A percentile compares a stretch with the other conserved stretches of the same genome.
These are phyloP conservation scores for Gallinago nigripennis DNA, from an alignment of 2,797 vertebrate genomes.

Conservation along the genomic window DNA sequence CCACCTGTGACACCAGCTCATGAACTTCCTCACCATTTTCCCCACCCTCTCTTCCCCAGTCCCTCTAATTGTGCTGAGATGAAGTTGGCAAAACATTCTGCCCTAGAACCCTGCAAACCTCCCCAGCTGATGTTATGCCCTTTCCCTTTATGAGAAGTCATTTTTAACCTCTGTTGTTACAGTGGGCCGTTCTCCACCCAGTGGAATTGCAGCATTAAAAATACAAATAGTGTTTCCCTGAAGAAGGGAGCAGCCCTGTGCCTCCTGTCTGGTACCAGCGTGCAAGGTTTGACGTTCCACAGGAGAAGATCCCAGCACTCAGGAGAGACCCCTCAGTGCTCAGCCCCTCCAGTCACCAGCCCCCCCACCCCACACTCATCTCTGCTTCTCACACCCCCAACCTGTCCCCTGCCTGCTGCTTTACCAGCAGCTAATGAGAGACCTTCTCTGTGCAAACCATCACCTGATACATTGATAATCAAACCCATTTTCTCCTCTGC, in stretches of 20 bases:
- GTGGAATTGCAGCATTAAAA: neutral
- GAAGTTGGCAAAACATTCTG: neutral
- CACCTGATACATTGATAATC: fast-evolving
- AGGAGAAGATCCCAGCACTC: too few species aligned
- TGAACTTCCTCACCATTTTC: neutral
- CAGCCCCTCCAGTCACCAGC: too few species aligned
- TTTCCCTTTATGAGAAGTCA: fast-evolving
- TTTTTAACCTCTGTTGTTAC: neutral
- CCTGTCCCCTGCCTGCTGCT: neutral
- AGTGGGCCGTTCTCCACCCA: neutral
- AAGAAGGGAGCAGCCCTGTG: too few species aligned
- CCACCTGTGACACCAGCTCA: neutral
- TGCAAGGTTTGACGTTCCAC: fast-evolving
- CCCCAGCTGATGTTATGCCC: neutral
- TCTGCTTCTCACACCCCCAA: neutral
- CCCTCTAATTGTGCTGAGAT: neutral
- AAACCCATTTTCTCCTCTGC: neutral
- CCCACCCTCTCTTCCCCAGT: neutral
- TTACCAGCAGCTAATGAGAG: fast-evolving
- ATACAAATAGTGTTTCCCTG: neutral
- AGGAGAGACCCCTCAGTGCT: neutral
- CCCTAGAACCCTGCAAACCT: neutral
- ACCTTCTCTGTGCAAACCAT: neutral
- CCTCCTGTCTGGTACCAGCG: fast-evolving
- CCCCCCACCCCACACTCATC: fast-evolving